Percentiles rank a stretch among this genome's conserved stretches.
These are phyloP conservation scores for Sturnus vulgaris DNA, from an alignment of 2,113 vertebrate genomes.

Conservation along the genomic window DNA sequence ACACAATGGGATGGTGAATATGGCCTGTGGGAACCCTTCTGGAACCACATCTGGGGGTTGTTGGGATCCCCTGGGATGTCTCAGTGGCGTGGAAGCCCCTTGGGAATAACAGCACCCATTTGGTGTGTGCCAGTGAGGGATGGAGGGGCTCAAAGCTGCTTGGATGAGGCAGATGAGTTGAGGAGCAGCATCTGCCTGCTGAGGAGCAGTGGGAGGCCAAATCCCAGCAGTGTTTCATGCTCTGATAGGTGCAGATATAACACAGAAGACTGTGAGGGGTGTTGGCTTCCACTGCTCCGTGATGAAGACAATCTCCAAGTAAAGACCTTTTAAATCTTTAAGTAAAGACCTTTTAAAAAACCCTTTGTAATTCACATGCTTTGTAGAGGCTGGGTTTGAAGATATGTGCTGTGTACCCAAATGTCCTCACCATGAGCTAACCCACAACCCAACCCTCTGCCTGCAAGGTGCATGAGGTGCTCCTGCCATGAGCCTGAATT, in stretches of 20 bases:
- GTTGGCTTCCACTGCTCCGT: background rate
- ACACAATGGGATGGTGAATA: background rate
- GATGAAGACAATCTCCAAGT: background rate
- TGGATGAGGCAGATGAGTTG: background rate
- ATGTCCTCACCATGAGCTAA: background rate
- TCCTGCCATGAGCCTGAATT: background rate
- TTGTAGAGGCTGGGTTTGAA: background rate
- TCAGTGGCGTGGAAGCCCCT: background rate
- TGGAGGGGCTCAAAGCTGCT: background rate
- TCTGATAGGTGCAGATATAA: background rate
- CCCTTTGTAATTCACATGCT: background rate
- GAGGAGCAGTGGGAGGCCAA: background rate
- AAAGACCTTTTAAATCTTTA: background rate
- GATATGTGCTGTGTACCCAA: background rate
- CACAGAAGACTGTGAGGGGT: rapidly evolving
- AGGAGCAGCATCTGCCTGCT: background rate
- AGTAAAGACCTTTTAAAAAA: background rate
- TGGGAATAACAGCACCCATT: background rate
- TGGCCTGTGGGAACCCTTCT: background rate
- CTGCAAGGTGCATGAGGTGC: background rate
- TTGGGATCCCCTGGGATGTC: background rate
- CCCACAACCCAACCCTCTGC: background rate
- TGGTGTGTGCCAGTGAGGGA: background rate
- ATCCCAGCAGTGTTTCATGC: background rate
- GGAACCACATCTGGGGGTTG: background rate